A percentile compares a stretch with the other conserved stretches of the same genome.
Conservation (phyloP, 2,888 invertebrate genomes). For the Torymus texanus region DNA sequence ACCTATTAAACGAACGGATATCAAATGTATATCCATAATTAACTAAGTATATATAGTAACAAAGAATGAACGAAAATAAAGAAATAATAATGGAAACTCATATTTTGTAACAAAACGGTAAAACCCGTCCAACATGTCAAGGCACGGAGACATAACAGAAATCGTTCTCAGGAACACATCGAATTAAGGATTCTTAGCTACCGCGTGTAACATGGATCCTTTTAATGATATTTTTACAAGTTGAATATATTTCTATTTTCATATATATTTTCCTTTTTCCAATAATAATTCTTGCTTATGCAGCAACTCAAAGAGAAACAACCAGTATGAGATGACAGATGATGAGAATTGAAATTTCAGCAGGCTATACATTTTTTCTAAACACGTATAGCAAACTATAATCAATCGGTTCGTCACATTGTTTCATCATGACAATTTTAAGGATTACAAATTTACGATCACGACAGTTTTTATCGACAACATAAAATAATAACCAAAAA, state of each 20-base stretch:
- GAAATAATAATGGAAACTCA: constrained; percentile 29
- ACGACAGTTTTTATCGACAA: too few species aligned
- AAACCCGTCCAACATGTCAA: constrained; percentile 60
- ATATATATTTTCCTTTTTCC: constrained; percentile 19
- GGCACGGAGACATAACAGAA: constrained; percentile 60
- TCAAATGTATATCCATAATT: constrained; percentile 28
- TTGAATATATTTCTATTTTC: constrained; percentile 25
- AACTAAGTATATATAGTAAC: constrained; percentile 18
- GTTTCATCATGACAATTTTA: constrained; percentile 6
- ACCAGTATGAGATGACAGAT: constrained; percentile 10
- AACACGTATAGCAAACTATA: constrained; percentile 43
- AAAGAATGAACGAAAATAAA: constrained; percentile 12
- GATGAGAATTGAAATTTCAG: constrained; percentile 4
- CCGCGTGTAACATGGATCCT: constrained; percentile 64
- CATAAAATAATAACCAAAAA: neutral
- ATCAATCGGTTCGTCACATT: constrained; percentile 40
- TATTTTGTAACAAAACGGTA: constrained; percentile 42
- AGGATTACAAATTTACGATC: neutral
- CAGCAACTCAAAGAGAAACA: constrained; percentile 36
- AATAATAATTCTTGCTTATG: neutral
- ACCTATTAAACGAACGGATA: constrained; percentile 39
- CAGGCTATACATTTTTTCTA: constrained; percentile 40
- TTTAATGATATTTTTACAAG: constrained; percentile 1
- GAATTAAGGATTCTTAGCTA: constrained; percentile 60
- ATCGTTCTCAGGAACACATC: constrained; percentile 64